Evolutionary conservation across 2,888 invertebrate species (phyloP).

Genomic region (Pristionchus mayeri): DNA sequence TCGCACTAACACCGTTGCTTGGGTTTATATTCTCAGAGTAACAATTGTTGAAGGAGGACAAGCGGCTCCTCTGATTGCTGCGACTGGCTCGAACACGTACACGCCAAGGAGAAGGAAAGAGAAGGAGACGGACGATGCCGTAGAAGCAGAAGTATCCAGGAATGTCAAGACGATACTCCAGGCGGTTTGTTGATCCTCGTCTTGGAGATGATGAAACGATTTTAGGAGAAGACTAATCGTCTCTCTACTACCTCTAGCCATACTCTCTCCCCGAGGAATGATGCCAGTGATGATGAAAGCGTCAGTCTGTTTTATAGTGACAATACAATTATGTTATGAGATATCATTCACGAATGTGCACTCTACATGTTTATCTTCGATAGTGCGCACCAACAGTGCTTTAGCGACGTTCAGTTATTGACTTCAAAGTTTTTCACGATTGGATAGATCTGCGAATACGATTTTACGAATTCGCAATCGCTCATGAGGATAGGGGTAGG

Average conservation of each 20-base stretch:
- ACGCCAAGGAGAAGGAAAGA: not conserved
- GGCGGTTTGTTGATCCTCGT: not conserved
- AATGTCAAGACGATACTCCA: not conserved
- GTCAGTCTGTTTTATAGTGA: too few relatives aligned
- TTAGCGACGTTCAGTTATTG: too few relatives aligned
- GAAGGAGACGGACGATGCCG: not conserved
- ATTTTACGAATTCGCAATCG: too few relatives aligned
- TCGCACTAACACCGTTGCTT: not conserved
- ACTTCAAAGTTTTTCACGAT: too few relatives aligned
- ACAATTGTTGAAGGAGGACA: not conserved
- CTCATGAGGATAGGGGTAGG: too few relatives aligned
- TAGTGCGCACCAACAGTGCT: too few relatives aligned
- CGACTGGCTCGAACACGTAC: not conserved
- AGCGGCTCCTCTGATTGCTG: slow-evolving; percentile 8
- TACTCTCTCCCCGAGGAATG: not conserved
- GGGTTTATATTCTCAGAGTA: not conserved
- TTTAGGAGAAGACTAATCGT: not conserved
- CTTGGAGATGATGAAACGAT: not conserved
- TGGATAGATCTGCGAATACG: too few relatives aligned
- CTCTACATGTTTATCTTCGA: too few relatives aligned
- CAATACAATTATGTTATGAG: too few relatives aligned
- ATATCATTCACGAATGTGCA: too few relatives aligned
- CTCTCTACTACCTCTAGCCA: not conserved
- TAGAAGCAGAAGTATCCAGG: not conserved
- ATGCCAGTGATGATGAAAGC: not conserved